Percentiles rank a stretch among this genome's conserved stretches.
Conservation (phyloP, 2,888 invertebrate genomes). For the Acutogordius australiensis region DNA sequence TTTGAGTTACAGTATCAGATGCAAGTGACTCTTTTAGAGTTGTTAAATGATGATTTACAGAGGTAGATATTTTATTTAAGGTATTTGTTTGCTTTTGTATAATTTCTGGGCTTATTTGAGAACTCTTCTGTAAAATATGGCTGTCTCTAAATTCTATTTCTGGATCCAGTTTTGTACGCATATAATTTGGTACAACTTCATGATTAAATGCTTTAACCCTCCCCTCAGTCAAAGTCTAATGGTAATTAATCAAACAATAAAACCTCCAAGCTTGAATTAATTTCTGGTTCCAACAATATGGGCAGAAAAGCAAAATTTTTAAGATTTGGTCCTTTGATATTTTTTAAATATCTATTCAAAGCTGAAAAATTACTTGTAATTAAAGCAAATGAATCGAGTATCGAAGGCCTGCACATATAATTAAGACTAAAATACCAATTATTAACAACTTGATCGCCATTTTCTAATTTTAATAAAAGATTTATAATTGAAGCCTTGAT, state of each 20-base stretch:
- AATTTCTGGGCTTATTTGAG: neutral
- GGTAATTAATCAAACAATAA: neutral
- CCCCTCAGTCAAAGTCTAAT: neutral
- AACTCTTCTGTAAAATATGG: neutral
- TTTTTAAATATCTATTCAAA: neutral
- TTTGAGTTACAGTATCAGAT: no score
- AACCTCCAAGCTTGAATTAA: neutral
- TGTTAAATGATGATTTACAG: slow-evolving; percentile 2
- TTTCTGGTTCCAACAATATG: slow-evolving; percentile 6
- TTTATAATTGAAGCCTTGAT: neutral
- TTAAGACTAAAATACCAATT: no score
- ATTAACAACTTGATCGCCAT: no score
- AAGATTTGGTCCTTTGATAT: slow-evolving; percentile 2
- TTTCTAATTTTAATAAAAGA: slow-evolving; percentile 2
- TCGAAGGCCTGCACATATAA: neutral
- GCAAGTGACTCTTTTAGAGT: neutral
- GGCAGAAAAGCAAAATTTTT: slow-evolving; percentile 4
- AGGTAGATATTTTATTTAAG: slow-evolving; percentile 1
- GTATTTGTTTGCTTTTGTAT: slow-evolving; percentile 1
- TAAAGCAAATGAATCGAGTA: slow-evolving; percentile 3
- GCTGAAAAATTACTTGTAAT: neutral
- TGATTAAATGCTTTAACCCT: slow-evolving; percentile 5
- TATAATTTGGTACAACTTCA: slow-evolving; percentile 4
- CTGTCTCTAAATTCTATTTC: neutral
- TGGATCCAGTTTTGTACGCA: neutral